Percentiles rank a stretch among this genome's conserved stretches.
Evolutionary conservation across 2,113 vertebrate genomes (phyloP).

Genomic region (Scartelaos histophorus): DNA sequence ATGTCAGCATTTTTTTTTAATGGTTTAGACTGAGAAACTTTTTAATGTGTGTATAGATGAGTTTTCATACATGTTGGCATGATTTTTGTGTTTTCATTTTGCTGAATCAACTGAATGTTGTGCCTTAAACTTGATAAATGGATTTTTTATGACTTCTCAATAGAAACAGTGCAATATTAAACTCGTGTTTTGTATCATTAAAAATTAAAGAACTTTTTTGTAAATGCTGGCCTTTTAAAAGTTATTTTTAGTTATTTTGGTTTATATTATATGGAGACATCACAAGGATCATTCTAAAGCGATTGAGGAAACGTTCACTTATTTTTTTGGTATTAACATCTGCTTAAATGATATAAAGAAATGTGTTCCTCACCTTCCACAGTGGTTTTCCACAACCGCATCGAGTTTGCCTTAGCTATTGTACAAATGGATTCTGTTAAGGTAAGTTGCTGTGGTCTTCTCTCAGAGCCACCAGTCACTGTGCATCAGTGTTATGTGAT

Average conservation of each 20-base stretch:
- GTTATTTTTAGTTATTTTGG: neutral
- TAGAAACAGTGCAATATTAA: constrained; percentile 82
- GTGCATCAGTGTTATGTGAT: no score
- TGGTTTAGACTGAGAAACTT: neutral
- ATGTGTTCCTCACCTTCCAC: no score
- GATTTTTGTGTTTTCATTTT: constrained; percentile 46
- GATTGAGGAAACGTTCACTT: no score
- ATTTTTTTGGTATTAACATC: no score
- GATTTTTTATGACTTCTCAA: constrained; percentile 60
- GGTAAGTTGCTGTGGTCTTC: no score
- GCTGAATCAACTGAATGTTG: constrained; percentile 69
- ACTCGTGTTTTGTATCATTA: constrained; percentile 81
- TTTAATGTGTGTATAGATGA: constrained; percentile 56
- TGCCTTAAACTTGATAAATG: constrained; percentile 78
- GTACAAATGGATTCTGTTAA: no score
- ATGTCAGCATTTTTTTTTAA: neutral
- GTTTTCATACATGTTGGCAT: constrained; percentile 34
- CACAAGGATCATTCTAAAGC: no score
- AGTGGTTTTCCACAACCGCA: no score
- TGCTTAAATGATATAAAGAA: no score
- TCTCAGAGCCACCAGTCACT: no score
- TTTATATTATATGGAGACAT: no score
- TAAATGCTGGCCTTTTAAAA: neutral
- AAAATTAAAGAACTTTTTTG: constrained; percentile 77
- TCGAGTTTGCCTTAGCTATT: no score